Conservation (phyloP, 2,888 invertebrate genomes). For the Phortica okadai region DNA sequence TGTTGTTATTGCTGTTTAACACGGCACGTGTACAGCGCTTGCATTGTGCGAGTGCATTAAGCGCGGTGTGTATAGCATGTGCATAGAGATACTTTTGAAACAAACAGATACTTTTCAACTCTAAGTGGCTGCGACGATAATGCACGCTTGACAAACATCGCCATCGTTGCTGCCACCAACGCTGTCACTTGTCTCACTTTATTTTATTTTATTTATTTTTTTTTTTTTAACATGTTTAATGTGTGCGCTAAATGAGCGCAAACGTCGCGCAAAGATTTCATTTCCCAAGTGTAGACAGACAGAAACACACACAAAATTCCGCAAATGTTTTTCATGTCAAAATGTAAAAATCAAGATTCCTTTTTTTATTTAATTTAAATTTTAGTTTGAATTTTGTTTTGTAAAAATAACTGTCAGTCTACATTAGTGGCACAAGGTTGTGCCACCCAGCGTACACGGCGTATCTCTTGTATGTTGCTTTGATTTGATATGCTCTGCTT, state of each 20-base stretch:
- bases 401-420: background rate
- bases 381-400: background rate
- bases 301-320: slow-evolving; percentile 8
- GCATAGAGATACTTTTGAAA: background rate
- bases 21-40: slow-evolving; percentile 20
- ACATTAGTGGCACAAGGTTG: slow-evolving; percentile 35
- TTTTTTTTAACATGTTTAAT: no score
- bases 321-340: slow-evolving; percentile 21
- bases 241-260: background rate
- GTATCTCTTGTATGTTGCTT: slow-evolving; percentile 2
- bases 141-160: slow-evolving; percentile 15
- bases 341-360: background rate
- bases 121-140: background rate
- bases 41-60: no score
- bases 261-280: background rate
- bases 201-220: background rate
- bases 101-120: background rate
- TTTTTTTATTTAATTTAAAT: background rate
- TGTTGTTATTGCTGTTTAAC: no score
- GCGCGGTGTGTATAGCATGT: background rate
- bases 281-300: background rate
- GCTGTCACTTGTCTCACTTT: background rate
- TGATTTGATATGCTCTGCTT: slow-evolving; percentile 60
- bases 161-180: background rate
- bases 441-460: background rate